These are phyloP conservation scores for Diorhabda sublineata DNA, from an alignment of 1,140 invertebrate genomes.

Conservation along the genomic window DNA sequence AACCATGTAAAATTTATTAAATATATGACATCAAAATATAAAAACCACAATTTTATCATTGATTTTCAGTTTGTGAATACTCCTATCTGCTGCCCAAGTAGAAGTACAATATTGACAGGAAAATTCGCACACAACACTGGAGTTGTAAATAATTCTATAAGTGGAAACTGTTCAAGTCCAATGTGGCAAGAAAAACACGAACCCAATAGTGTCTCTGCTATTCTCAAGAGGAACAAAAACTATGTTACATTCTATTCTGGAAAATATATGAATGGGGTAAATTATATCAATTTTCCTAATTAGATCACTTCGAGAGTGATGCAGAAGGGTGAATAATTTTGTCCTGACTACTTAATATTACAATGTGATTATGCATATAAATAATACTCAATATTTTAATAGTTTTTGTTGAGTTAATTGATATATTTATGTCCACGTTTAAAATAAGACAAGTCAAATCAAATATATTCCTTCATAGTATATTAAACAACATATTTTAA, in stretches of 20 bases:
- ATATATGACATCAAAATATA: too few species aligned
- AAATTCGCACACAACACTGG: constrained; percentile 79
- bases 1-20: too few species aligned
- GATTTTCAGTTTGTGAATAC: constrained; percentile 66
- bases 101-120: constrained; percentile 81
- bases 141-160: constrained; percentile 71
- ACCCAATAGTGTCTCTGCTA: constrained; percentile 61
- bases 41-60: background rate
- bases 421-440: too few species aligned
- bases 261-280: constrained; percentile 80
- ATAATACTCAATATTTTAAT: too few species aligned
- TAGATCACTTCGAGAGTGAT: too few species aligned
- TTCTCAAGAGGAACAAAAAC: constrained; percentile 55
- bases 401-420: too few species aligned
- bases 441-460: too few species aligned
- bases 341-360: too few species aligned
- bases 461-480: too few species aligned
- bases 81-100: constrained; percentile 85
- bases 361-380: too few species aligned
- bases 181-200: constrained; percentile 66
- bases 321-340: too few species aligned
- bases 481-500: too few species aligned
- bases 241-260: constrained; percentile 82
- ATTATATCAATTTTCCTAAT: background rate
- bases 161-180: constrained; percentile 69